Percentiles rank a stretch among this genome's conserved stretches.
Conservation (phyloP, 30 jellyfish, hydroid and myxozoan species). For the Sanderia malayensis region DNA sequence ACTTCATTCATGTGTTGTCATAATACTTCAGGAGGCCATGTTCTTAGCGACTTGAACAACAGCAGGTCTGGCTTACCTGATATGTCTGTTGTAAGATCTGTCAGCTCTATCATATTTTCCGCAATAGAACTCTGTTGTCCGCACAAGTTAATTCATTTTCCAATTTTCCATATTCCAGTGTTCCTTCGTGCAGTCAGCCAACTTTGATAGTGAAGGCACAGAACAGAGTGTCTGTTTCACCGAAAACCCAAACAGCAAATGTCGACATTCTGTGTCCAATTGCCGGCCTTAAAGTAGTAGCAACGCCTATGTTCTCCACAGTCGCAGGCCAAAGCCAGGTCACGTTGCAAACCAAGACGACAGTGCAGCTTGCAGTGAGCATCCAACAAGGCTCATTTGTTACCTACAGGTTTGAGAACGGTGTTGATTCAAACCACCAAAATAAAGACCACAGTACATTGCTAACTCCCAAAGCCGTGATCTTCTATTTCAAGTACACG, state of each 20-base stretch:
- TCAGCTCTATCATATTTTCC: too few species aligned
- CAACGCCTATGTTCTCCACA: constrained; percentile 9
- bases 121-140: too few species aligned
- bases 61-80: too few species aligned
- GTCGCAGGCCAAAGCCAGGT: not conserved
- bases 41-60: too few species aligned
- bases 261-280: constrained; percentile 49
- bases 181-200: constrained; percentile 11
- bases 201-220: constrained; percentile 27
- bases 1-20: too few species aligned
- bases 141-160: too few species aligned
- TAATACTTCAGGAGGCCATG: too few species aligned
- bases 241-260: constrained; percentile 5
- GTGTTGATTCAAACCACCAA: not conserved
- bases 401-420: constrained; percentile 19
- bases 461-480: not conserved
- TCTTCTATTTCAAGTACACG: constrained; percentile 12
- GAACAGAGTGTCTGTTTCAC: constrained; percentile 17
- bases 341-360: not conserved
- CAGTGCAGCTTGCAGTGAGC: constrained; percentile 7
- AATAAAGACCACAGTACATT: constrained; percentile 20
- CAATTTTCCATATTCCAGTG: not conserved
- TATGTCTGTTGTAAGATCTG: too few species aligned
- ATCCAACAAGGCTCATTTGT: constrained; percentile 35
- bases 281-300: not conserved